phyloP scores from a whole-genome alignment of 2,888 invertebrate species.

The Parapristionchus giblindavisi region DNA sequence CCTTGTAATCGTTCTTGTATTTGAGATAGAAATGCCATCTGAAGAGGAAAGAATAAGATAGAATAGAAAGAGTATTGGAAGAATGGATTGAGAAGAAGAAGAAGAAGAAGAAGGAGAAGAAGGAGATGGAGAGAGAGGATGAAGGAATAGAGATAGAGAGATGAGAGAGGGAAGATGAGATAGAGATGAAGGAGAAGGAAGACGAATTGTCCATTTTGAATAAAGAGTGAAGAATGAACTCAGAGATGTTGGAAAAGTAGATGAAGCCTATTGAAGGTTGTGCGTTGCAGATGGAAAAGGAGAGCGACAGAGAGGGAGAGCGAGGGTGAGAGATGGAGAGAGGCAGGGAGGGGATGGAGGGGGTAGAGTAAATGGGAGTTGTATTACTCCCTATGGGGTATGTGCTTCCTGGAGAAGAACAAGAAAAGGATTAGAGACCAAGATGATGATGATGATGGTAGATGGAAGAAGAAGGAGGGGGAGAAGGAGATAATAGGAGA shows the following conservation, averaged over 20 bases:
- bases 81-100: background rate
- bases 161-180: background rate
- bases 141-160: constrained; percentile 3
- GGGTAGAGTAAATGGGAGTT: too few species aligned
- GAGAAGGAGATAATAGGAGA: background rate
- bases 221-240: too few species aligned
- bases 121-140: too few species aligned
- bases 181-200: constrained; percentile 1
- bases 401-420: background rate
- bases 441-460: background rate
- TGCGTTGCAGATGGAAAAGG: too few species aligned
- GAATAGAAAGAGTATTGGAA: constrained; percentile 10
- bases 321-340: too few species aligned
- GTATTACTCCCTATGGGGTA: background rate
- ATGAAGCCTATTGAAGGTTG: too few species aligned
- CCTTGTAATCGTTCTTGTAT: constrained; percentile 55
- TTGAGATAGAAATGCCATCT: constrained; percentile 68
- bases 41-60: background rate
- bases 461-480: constrained; percentile 2
- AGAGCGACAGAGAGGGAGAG: too few species aligned
- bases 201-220: background rate
- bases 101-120: background rate
- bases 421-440: constrained; percentile 11
- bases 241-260: too few species aligned
- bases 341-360: background rate